Conservation (phyloP, 2,888 invertebrate genomes). For the Poecilobothrus nobilitatus region DNA sequence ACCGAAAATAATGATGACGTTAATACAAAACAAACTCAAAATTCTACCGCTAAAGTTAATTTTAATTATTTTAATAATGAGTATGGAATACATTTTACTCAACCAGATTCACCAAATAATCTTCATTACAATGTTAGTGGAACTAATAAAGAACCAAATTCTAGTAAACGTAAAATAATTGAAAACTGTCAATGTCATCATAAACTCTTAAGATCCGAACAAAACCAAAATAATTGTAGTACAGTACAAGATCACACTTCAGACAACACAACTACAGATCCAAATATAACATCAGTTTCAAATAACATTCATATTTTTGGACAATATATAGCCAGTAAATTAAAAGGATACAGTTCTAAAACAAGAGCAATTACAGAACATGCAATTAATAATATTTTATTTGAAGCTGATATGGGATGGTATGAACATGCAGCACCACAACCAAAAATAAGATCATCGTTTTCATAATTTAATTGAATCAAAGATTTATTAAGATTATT, state of each 20-base stretch:
- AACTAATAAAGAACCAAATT: neutral
- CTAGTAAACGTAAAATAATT: neutral
- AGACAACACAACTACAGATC: neutral
- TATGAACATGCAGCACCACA: neutral
- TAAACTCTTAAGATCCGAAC: neutral
- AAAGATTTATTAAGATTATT: too few species aligned
- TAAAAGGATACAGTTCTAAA: neutral
- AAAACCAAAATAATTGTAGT: neutral
- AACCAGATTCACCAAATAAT: too few species aligned
- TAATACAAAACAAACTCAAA: too few species aligned
- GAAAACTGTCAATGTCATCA: neutral
- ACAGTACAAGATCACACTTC: neutral
- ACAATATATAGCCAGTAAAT: neutral
- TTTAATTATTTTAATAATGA: too few species aligned
- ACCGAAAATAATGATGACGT: too few species aligned
- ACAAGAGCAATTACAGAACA: neutral
- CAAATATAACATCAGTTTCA: neutral
- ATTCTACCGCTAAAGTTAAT: too few species aligned
- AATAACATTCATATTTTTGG: neutral
- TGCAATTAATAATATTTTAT: conserved; percentile 3
- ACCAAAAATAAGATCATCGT: neutral
- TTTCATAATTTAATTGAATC: too few species aligned
- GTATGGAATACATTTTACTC: too few species aligned
- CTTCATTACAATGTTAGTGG: too few species aligned
- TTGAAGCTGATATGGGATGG: neutral